These are phyloP conservation scores for Plebejus argus DNA, from an alignment of 2,888 invertebrate species.

Conservation along the genomic window DNA sequence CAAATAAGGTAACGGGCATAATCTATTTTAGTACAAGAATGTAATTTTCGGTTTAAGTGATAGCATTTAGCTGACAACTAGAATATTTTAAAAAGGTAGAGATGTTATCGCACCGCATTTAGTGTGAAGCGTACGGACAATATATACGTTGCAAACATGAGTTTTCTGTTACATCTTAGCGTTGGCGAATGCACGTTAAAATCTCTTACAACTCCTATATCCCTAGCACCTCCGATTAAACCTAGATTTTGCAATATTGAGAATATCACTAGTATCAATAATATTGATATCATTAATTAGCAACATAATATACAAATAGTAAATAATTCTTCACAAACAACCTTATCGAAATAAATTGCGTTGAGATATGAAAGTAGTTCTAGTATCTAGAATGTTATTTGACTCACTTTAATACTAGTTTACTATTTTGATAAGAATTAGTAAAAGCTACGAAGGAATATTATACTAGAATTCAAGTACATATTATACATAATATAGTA, in stretches of 20 bases:
- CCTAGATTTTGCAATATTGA: slow-evolving; percentile 15
- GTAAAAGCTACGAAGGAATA: neutral
- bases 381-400: slow-evolving; percentile 1
- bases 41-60: too few relatives aligned
- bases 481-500: too few relatives aligned
- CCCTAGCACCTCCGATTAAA: slow-evolving; percentile 28
- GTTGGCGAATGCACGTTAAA: slow-evolving; percentile 33
- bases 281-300: slow-evolving; percentile 19
- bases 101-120: neutral
- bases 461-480: neutral
- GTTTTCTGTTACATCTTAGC: slow-evolving; percentile 35
- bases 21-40: too few relatives aligned
- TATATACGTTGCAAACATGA: slow-evolving; percentile 24
- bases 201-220: slow-evolving; percentile 30
- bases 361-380: neutral
- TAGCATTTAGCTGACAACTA: too few relatives aligned
- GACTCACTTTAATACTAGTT: neutral
- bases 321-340: neutral
- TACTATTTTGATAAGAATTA: neutral
- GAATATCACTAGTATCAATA: neutral
- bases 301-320: slow-evolving; percentile 16
- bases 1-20: too few relatives aligned
- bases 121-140: slow-evolving; percentile 3
- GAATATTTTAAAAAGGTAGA: too few relatives aligned
- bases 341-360: slow-evolving; percentile 17